Base-by-base conservation (phyloP, 2,113 vertebrate genomes). In the Gracilinanus agilis region DNA sequence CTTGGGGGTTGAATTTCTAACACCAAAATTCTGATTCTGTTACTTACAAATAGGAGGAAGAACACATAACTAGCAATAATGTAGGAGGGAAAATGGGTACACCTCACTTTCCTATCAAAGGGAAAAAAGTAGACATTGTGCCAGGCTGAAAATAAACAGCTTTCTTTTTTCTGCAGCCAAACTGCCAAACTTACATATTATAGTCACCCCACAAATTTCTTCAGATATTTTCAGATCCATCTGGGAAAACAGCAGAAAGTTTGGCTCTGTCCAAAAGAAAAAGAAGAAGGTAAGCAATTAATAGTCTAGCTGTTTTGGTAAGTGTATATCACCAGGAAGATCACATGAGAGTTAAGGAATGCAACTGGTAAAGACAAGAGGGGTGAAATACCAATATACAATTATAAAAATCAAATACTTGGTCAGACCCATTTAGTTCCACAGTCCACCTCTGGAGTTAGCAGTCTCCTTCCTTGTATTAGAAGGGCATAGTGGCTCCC, bases 141-240 rank as follows among this genome's bases (percentile, higher is more conserved):
- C 67, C 34, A 40, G 34, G 8, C 0, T 19, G 67, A 83, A 83
- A 83, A 54, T 24, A 34, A 12, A 53, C 19, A 83, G 21, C n/a
- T 13, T 94, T 55, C 44, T 92, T 58, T 53, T 24, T 92, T 49
- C 96, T 83, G 67, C 7, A 98, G 98, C 97, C 90, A 97, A 97
- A 95, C 91, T 98, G 27, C 97, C 97, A 29, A 6, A 54, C 49
- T 93, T 98, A 94, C 98, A 98, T 96, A 96, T 98, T 58, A 97
- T 93, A 83, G 95, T 98, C 49, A 98, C 98, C 88, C 97, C 98
- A n/a, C 98, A 97, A 95, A 98, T 98, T 91, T 98, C 98, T 95
- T 97, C 98, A 40, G 95, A 97, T 23, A 98, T 95, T 44, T 98
- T 98, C 93, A 97, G 90, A 90, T 96, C 95, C 93, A 98, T 98